phyloP scores from a whole-genome alignment of 2,888 invertebrate genomes.

The Conomelus anceps region DNA sequence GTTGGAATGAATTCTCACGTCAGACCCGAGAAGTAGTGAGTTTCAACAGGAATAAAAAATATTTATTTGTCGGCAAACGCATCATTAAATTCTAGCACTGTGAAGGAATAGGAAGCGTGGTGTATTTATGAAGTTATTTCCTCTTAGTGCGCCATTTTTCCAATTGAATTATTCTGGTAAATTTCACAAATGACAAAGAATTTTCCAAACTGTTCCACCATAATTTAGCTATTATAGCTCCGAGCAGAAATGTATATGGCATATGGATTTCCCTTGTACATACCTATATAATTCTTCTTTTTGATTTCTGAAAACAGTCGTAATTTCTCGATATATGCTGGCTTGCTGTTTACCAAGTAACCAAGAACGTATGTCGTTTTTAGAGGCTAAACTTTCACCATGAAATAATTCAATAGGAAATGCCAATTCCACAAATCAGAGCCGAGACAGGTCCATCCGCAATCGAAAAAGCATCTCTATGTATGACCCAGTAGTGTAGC shows the following conservation, averaged over 20 bases:
- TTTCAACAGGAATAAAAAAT: neutral
- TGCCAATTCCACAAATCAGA: neutral
- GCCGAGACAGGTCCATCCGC: neutral
- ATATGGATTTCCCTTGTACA: neutral
- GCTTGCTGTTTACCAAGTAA: neutral
- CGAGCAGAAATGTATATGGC: neutral
- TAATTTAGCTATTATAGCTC: neutral
- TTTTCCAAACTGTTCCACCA: neutral
- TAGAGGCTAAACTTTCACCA: neutral
- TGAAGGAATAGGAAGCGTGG: neutral
- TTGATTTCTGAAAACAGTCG: neutral
- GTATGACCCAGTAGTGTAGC: too few species aligned
- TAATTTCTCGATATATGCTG: neutral
- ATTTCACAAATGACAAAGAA: neutral
- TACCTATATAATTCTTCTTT: neutral
- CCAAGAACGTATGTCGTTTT: neutral
- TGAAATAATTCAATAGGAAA: neutral
- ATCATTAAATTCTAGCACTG: neutral
- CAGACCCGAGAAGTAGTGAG: neutral
- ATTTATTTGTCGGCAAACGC: neutral
- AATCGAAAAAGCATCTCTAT: neutral
- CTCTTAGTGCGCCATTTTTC: neutral
- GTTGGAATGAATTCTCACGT: neutral
- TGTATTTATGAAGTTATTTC: neutral
- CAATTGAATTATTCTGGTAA: neutral